These are phyloP conservation scores for Erannis defoliaria DNA, from an alignment of 2,888 invertebrate species.

Conservation along the genomic window DNA sequence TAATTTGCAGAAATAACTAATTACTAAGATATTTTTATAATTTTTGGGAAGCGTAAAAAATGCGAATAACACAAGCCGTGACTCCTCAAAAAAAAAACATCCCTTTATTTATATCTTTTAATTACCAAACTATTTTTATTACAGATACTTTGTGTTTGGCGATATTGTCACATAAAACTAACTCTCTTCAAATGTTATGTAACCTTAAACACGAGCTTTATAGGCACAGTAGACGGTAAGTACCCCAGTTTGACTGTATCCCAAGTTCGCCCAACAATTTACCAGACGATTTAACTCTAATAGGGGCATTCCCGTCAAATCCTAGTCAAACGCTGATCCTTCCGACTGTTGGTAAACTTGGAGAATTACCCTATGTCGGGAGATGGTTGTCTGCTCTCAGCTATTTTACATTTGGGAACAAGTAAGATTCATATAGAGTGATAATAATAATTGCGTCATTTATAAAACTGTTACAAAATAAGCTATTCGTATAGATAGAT, in stretches of 20 bases:
- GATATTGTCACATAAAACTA: not conserved
- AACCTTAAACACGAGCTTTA: not conserved
- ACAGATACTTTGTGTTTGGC: too few species aligned
- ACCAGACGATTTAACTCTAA: conserved; percentile 31
- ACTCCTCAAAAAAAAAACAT: too few species aligned
- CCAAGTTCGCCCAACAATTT: conserved; percentile 34
- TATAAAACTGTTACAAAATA: too few species aligned
- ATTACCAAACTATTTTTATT: too few species aligned
- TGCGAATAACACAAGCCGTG: too few species aligned
- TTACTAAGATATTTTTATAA: too few species aligned
- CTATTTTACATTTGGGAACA: not conserved
- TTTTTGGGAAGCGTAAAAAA: too few species aligned
- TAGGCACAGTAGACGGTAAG: not conserved
- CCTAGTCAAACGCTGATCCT: conserved; percentile 35
- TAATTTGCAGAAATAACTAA: too few species aligned
- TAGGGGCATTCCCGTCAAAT: conserved; percentile 31
- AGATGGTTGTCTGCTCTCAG: not conserved
- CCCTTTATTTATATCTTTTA: too few species aligned
- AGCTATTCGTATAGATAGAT: too few species aligned
- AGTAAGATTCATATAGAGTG: not conserved
- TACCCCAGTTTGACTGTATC: conserved; percentile 19
- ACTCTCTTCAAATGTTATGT: not conserved
- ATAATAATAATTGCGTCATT: too few species aligned
- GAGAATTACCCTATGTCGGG: conserved; percentile 18
- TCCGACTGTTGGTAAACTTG: conserved; percentile 29